Percentiles rank a stretch among this genome's conserved stretches.
These are phyloP conservation scores for Rhagium mordax DNA, from an alignment of 2,888 invertebrate genomes.

Conservation along the genomic window DNA sequence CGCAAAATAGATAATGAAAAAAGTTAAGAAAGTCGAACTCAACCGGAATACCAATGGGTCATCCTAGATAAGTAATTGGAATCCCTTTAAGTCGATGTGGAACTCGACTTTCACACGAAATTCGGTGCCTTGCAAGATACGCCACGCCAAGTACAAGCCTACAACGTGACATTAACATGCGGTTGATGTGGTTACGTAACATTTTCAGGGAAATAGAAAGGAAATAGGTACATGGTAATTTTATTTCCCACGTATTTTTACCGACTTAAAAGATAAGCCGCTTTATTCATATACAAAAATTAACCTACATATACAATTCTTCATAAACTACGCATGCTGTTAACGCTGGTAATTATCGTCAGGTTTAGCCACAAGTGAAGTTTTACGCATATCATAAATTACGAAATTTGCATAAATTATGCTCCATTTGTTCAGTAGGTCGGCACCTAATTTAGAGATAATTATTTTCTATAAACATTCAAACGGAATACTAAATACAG, in stretches of 20 bases:
- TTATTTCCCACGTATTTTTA: neutral
- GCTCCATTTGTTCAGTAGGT: constrained; percentile 31
- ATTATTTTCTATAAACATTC: neutral
- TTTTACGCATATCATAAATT: constrained; percentile 1
- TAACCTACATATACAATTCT: neutral
- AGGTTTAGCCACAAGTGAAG: neutral
- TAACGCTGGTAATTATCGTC: neutral
- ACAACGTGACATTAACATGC: neutral
- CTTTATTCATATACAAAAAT: neutral
- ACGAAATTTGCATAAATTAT: constrained; percentile 25
- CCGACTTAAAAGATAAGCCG: constrained; percentile 2
- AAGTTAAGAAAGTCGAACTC: neutral
- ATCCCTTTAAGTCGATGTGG: neutral
- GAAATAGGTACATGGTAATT: constrained; percentile 9
- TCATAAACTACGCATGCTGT: constrained; percentile 1
- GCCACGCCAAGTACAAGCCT: neutral
- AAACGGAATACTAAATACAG: neutral
- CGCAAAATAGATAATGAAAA: neutral
- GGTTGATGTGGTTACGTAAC: neutral
- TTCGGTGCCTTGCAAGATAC: neutral
- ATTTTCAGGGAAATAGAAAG: constrained; percentile 14
- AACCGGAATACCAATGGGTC: neutral
- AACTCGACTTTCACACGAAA: constrained; percentile 7
- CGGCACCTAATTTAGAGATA: constrained; percentile 9
- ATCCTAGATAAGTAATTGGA: constrained; percentile 2